Base-by-base conservation (phyloP, 2,113 vertebrate species). In the Naja naja region DNA sequence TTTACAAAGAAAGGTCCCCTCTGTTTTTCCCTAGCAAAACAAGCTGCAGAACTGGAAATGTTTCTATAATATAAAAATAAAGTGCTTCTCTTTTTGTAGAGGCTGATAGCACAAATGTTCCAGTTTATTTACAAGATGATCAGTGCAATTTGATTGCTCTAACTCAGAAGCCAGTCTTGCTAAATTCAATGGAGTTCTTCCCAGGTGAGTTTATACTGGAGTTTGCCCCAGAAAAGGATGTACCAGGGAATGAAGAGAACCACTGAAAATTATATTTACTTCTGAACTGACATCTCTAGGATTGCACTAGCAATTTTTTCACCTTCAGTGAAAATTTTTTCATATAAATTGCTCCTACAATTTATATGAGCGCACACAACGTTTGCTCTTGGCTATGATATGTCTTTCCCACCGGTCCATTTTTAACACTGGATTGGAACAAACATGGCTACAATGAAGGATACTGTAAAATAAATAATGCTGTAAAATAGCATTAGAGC, bases 11-110 rank as follows among this genome's bases (percentile, higher is more conserved):
- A 47, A 58, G 1, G 22, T 49, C 23, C 74, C 55, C 39, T 89
- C 89, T 18, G 12, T 81, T 85, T 53, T 43, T 22, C 20, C 34
- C 20, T 53, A 74, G n/a, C 89, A 69, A 53, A 43, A 58, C 25
- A 58, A 88, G 87, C 39, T 14, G 43, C 39, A 54, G 54, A 34
- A 87, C 56, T 45, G 22, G 18, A 18, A 5, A 49, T 30, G 1
- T 30, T 93, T 69, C 81, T 85, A 89, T 22, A 94, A 90, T 64
- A 94, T 64, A 93, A 93, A 95, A 93, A 64, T 87, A 91, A 93
- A 92, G 5, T 88, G 27, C 85, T 64, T n/a, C 64, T 53, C 39
- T 74, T 90, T 88, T 12, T 85, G 16, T 45, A n/a, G 49, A 3
- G 4, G 85, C 74, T 81, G 34, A 23, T 1, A 87, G 18, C 74